Conservation (phyloP, 53 echinoderm and acorn worm species). For the Echinarachnius parma region DNA sequence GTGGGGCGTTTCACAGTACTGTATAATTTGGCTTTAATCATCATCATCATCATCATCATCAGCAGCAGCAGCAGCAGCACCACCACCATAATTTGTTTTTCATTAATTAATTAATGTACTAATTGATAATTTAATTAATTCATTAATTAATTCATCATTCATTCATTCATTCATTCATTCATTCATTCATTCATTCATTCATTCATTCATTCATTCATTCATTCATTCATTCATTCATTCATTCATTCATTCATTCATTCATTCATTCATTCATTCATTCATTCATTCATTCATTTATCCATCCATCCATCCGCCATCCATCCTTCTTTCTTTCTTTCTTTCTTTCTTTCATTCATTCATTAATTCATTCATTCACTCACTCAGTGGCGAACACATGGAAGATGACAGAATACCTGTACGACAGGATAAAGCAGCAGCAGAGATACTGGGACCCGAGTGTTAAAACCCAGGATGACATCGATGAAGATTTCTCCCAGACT, state of each 20-base stretch:
- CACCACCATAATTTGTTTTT: too few species aligned
- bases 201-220: not conserved
- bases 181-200: not conserved
- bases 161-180: not conserved
- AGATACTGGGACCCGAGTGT: not conserved
- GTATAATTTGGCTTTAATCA: too few species aligned
- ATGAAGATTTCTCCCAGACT: too few species aligned
- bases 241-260: conserved; percentile 1
- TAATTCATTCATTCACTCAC: not conserved
- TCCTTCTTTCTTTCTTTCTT: not conserved
- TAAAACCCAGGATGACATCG: too few species aligned
- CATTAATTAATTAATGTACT: too few species aligned
- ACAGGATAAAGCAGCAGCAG: not conserved
- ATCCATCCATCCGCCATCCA: not conserved
- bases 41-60: too few species aligned
- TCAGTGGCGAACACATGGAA: conserved; percentile 9
- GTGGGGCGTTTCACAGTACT: too few species aligned
- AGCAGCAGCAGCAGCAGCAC: too few species aligned
- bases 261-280: conserved; percentile 1
- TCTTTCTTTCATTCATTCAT: not conserved
- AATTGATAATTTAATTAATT: too few species aligned
- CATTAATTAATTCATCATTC: too few species aligned
- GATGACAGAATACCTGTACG: conserved; percentile 5
- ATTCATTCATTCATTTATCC: too few species aligned
- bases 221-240: not conserved